Evolutionary conservation across 2,888 invertebrate genomes (phyloP), one percentile per base, ranked within the genome.

Genomic region (Ormia ochracea): DNA sequence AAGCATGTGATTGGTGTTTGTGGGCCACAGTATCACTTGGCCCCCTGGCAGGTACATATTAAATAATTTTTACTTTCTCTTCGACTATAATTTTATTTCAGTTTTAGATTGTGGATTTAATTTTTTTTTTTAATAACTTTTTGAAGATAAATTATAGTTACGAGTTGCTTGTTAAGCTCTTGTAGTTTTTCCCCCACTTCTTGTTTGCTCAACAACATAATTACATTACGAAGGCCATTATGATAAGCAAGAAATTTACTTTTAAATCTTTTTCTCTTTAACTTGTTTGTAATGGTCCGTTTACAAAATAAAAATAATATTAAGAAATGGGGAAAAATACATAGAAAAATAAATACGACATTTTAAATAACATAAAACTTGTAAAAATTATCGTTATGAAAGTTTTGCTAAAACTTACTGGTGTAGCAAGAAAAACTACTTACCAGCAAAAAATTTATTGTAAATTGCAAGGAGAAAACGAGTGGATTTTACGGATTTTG

Each of bases 351-450:
- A 58, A 74, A 41, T 17, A 74, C 74, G 58, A 77, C 45, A 56
- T 41, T 70, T 56, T 63, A 63, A 77, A 70, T 70, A 69, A 72
- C 63, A 74, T 52, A 66, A 75, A 75, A 75, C 75, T 75, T 68
- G 58, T 59, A 52, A 58, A 75, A 75, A 68, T 75, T 75, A 59
- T 68, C 59, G 75, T 75, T 68, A 68, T 68, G 66, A 75, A 75
- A 75, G 66, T 75, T 75, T 50, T 38, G 66, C 58, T 75, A 68
- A 66, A 66, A 66, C 23, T 58, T 38, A 14, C 6, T 26, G n/a
- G 6, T n/a, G 17, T 7, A 58, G 33, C 17, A 43, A 14, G 33
- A 43, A 54, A 45, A 70, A 61, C 56, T 59, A 61, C 52, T 63
- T 54, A 21, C 61, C 33, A 72, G 43, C 61, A 63, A 23, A 68